Evolutionary conservation across 2,797 vertebrate genomes (phyloP), one percentile per base, ranked within the genome.

Genomic region (Typhlichthys subterraneus): DNA sequence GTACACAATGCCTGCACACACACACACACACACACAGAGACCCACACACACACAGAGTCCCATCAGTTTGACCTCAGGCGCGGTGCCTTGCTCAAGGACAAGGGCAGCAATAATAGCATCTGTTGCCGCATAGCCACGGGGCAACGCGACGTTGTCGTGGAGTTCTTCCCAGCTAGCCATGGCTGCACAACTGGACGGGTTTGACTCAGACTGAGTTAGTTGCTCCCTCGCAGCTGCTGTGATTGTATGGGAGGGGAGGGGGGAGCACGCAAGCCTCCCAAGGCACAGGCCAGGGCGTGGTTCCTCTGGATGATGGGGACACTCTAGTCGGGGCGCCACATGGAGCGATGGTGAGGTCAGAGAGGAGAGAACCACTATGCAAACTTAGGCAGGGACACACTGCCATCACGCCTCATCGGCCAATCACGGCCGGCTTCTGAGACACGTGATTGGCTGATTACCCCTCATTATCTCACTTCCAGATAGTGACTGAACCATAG

Each of bases 361-460:
- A 14, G 13, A 14, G 13, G n/a, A 38, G 12, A 9, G 11, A 53
- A 50, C 6, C 12, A 13, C 49, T 29, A 12, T 53, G 53, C 13
- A 3, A 7, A 12, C 19, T 12, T 11, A 29, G 31, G 29, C 12
- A 23, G 13, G 11, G 70, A 74, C 73, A 81, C 66, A 33, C 42
- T 12, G 12, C 70, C 59, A 73, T 77, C 23, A 9, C 71, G 51
- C 57, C 75, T 88, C 88, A 89, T 91, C 86, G 87, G 71, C 85
- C 85, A 86, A 83, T 89, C 85, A 80, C 80, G 33, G 77, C 68
- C 83, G 78, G 83, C 69, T 84, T 79, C 81, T 84, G 79, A 88
- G 83, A 84, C 77, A 78, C 72, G 68, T 85, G 87, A 87, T 87
- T 88, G 84, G 75, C 81, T 88, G 82, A 89, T 91, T 89, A 90